Conservation (phyloP, 2,113 vertebrate species). For the Rynchops niger region DNA sequence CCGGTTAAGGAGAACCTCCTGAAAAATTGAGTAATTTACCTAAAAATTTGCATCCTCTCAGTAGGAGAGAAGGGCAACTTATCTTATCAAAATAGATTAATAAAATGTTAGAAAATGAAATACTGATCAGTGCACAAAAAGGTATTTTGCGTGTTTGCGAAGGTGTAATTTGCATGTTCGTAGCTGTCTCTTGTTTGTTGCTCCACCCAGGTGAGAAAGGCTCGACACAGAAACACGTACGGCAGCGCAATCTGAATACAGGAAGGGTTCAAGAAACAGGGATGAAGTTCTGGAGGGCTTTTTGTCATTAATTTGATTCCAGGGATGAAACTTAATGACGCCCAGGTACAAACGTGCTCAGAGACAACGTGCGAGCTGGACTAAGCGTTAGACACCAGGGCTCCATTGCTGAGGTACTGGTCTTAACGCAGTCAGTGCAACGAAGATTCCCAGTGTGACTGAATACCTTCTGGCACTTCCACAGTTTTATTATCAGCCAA, state of each 20-base stretch:
- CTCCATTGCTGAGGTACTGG: background rate
- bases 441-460: background rate
- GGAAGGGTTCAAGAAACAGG: background rate
- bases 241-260: background rate
- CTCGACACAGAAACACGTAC: fast-evolving
- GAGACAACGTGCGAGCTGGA: background rate
- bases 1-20: background rate
- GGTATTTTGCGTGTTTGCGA: background rate
- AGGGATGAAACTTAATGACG: background rate
- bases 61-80: fast-evolving
- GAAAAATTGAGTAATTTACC: background rate
- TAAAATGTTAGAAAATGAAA: background rate
- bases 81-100: background rate
- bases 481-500: background rate
- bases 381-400: background rate
- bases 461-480: background rate
- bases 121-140: background rate
- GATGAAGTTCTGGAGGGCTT: background rate
- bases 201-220: background rate
- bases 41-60: background rate
- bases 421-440: background rate
- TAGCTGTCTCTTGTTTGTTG: background rate
- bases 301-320: background rate
- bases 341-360: background rate
- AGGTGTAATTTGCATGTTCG: background rate